phyloP scores from a whole-genome alignment of 37 sponge, comb jelly and placozoan genomes.

The Cliona cf. orientalis region DNA sequence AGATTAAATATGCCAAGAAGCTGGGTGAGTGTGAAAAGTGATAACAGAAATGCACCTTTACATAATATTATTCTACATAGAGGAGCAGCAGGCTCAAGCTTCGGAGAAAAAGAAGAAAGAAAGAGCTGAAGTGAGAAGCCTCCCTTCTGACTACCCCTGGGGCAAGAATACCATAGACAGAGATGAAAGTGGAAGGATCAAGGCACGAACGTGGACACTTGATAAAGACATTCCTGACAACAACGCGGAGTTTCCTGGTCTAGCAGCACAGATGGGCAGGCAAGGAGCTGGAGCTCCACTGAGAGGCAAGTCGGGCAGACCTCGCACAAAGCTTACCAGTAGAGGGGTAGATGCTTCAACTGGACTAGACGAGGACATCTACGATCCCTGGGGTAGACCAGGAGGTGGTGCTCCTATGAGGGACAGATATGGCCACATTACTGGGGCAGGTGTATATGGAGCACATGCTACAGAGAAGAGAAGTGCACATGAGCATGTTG shows the following conservation, averaged over 20 bases:
- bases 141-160: constrained; percentile 34
- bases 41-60: no score
- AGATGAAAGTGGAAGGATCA: constrained; percentile 63
- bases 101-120: constrained; percentile 22
- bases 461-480: background rate
- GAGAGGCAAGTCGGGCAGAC: constrained; percentile 5
- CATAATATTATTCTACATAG: constrained; percentile 18
- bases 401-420: constrained; percentile 60
- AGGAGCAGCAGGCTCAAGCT: constrained; percentile 42
- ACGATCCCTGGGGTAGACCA: constrained; percentile 68
- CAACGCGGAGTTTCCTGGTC: background rate
- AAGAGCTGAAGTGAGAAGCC: background rate
- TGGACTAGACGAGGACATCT: background rate
- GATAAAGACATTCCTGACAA: background rate
- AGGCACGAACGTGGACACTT: constrained; percentile 6
- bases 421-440: constrained; percentile 12
- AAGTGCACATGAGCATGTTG: background rate
- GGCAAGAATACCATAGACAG: constrained; percentile 30
- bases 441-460: background rate
- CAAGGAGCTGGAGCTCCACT: constrained; percentile 14
- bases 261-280: constrained; percentile 2
- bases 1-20: constrained; percentile 40
- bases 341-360: background rate
- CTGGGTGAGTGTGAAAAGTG: constrained; percentile 14
- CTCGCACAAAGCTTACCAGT: background rate